These are phyloP conservation scores for Drosophila sproati DNA, from an alignment of 1,140 invertebrate genomes.

Conservation along the genomic window DNA sequence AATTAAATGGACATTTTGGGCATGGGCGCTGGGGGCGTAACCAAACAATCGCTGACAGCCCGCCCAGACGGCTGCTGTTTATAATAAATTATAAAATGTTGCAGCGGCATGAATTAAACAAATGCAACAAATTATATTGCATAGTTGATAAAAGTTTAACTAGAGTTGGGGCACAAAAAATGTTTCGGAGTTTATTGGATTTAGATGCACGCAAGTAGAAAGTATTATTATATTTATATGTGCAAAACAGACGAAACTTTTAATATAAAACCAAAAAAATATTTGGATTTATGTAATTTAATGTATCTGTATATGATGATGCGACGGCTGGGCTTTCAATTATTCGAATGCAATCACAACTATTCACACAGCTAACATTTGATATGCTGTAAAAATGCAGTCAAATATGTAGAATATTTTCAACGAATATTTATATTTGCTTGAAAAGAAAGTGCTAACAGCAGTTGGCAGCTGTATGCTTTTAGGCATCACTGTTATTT, in stretches of 20 bases:
- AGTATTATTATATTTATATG: not conserved
- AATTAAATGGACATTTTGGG: constrained; percentile 54
- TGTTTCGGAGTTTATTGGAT: not conserved
- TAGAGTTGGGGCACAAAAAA: constrained; percentile 4
- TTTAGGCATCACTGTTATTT: constrained; percentile 52
- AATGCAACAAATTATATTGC: constrained; percentile 61
- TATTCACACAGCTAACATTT: not conserved
- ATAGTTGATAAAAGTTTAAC: constrained; percentile 54
- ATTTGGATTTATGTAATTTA: not conserved
- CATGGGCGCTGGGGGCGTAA: not conserved
- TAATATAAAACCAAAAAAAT: constrained; percentile 5
- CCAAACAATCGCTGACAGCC: constrained; percentile 69
- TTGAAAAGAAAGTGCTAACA: not conserved
- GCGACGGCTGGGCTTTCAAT: not conserved
- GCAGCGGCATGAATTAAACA: constrained; percentile 59
- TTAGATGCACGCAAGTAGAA: constrained; percentile 2
- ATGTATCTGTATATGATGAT: no score
- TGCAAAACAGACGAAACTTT: constrained; percentile 3
- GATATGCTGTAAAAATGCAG: constrained; percentile 20
- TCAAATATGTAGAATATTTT: constrained; percentile 6
- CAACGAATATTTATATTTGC: not conserved
- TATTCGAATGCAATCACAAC: constrained; percentile 5
- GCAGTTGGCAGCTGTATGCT: constrained; percentile 24
- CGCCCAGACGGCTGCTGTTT: constrained; percentile 53
- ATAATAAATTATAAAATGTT: constrained; percentile 72